A percentile compares a stretch with the other conserved stretches of the same genome.
Evolutionary conservation across 2,888 invertebrate species (phyloP).

Genomic region (Andrena camellia): DNA sequence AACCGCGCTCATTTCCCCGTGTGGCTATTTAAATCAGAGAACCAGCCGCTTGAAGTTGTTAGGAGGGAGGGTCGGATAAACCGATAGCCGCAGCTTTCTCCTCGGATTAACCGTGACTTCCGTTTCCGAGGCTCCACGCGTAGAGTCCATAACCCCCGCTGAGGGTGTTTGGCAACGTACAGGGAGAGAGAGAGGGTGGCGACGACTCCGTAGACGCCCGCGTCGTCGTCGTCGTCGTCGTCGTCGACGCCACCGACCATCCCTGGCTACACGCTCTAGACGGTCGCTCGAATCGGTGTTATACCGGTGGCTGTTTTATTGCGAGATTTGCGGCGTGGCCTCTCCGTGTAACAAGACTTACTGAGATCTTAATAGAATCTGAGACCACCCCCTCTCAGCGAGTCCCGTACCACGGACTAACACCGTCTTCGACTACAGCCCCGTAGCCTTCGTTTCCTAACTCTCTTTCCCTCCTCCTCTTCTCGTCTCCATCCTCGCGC

Average conservation of each 20-base stretch:
- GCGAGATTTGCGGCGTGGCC: slow-evolving; percentile 84
- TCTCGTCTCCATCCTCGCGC: slow-evolving; percentile 30
- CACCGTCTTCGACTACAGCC: slow-evolving; percentile 63
- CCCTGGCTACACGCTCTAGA: slow-evolving; percentile 52
- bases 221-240: slow-evolving; percentile 30
- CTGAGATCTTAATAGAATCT: slow-evolving; percentile 85
- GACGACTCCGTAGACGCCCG: slow-evolving; percentile 44
- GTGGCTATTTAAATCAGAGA: slow-evolving; percentile 14
- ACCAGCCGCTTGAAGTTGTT: slow-evolving; percentile 30
- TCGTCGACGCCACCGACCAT: slow-evolving; percentile 31
- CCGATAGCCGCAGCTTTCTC: slow-evolving; percentile 57
- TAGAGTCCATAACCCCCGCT: slow-evolving; percentile 32
- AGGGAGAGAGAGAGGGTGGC: slow-evolving; percentile 49
- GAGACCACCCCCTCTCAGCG: slow-evolving; percentile 75
- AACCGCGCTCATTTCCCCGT: background rate
- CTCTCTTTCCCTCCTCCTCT: slow-evolving; percentile 36
- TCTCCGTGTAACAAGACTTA: slow-evolving; percentile 84
- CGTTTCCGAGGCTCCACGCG: slow-evolving; percentile 57
- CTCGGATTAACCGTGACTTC: slow-evolving; percentile 66
- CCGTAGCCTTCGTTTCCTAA: slow-evolving; percentile 56
- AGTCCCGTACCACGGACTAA: slow-evolving; percentile 64
- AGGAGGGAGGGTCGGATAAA: slow-evolving; percentile 35
- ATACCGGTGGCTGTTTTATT: slow-evolving; percentile 84
- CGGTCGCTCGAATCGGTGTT: slow-evolving; percentile 75
- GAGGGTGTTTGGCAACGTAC: slow-evolving; percentile 62